Evolutionary conservation across 2,113 vertebrate species (phyloP).

Genomic region (Podarcis muralis): DNA sequence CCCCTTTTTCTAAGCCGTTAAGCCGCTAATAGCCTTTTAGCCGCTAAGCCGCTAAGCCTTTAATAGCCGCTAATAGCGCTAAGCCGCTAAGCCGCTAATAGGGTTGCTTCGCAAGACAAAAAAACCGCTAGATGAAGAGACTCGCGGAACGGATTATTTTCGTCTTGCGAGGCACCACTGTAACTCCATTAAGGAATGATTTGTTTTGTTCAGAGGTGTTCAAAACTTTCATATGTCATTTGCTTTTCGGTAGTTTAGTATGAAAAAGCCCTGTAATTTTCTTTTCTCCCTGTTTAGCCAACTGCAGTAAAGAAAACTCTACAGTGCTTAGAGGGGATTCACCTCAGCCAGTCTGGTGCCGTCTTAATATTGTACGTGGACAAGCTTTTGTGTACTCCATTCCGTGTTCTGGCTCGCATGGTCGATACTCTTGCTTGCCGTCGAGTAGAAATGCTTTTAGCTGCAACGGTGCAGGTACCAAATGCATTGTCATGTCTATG

Average conservation of each 20-base stretch:
- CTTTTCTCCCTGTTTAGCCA: slow-evolving; percentile 74
- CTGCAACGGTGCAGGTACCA: slow-evolving; percentile 87
- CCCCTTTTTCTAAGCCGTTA: no score
- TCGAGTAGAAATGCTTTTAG: slow-evolving; percentile 96
- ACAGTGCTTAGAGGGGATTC: slow-evolving; percentile 97
- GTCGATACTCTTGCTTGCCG: slow-evolving; percentile 96
- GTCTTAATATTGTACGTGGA: slow-evolving; percentile 93
- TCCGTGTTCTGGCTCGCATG: slow-evolving; percentile 94
- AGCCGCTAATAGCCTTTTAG: no score
- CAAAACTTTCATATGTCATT: neutral
- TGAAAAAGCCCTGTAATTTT: neutral
- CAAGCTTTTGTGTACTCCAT: slow-evolving; percentile 89
- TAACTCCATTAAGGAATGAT: neutral
- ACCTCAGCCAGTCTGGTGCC: slow-evolving; percentile 96
- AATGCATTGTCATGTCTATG: rapidly evolving
- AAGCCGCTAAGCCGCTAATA: no score
- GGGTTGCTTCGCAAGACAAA: no score
- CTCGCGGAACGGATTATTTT: no score
- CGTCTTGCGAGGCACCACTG: no score
- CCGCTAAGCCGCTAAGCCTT: no score
- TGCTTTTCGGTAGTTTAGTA: neutral
- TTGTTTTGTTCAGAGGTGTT: neutral
- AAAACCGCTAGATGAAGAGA: no score
- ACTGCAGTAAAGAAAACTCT: slow-evolving; percentile 92
- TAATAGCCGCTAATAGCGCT: no score